Evolutionary conservation across 2,888 invertebrate genomes (phyloP).

Genomic region (Synergus gifuensis): DNA sequence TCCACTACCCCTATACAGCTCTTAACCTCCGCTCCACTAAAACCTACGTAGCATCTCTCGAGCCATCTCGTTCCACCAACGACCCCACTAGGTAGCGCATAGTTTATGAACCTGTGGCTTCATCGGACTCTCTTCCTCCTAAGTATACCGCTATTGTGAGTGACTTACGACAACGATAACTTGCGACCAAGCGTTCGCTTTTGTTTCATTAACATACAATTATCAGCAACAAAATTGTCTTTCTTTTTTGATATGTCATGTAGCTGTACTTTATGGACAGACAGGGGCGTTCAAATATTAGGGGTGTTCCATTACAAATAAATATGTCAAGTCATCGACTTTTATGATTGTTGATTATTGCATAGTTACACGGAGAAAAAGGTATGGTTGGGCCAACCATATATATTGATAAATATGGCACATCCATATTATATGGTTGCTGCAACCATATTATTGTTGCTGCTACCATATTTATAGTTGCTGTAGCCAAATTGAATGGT

Average conservation of each 20-base stretch:
- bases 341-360: too few species aligned
- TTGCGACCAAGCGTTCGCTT: constrained; percentile 15
- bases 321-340: too few species aligned
- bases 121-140: constrained; percentile 54
- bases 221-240: neutral
- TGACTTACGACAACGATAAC: constrained; percentile 34
- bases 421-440: too few species aligned
- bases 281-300: neutral
- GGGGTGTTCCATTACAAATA: too few species aligned
- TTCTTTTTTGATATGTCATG: neutral
- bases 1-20: constrained; percentile 52
- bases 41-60: constrained; percentile 55
- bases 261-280: neutral
- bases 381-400: too few species aligned
- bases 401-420: too few species aligned
- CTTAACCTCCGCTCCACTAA: constrained; percentile 57
- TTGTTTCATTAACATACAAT: neutral
- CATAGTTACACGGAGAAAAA: too few species aligned
- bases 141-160: constrained; percentile 20
- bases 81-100: constrained; percentile 60
- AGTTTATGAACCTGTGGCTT: constrained; percentile 71
- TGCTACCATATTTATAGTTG: too few species aligned
- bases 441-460: too few species aligned
- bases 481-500: too few species aligned
- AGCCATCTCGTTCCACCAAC: constrained; percentile 57